Base-by-base conservation (phyloP, 2,797 vertebrate genomes). In the Tapera naevia region DNA sequence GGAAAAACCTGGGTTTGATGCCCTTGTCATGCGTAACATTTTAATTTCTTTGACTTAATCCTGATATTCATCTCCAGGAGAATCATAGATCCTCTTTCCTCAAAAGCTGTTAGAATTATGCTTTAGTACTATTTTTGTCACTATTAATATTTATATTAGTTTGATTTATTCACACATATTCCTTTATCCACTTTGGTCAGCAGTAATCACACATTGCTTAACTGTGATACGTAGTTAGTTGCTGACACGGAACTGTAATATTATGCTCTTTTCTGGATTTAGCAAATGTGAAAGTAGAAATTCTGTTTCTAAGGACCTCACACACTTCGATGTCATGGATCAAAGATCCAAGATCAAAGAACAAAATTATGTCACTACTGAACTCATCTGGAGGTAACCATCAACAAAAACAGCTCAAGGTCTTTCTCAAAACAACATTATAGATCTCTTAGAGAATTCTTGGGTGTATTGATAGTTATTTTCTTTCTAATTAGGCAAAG, bases 41-140 rank as follows among this genome's bases (percentile, higher is more conserved):
- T 74, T 65, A 84, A 95, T 90, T 95, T 84, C 51, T 35, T 94
- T 95, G 84, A 76, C 81, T 84, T 87, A 92, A 89, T 91, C 21
- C 72, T 81, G 37, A 57, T 93, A 96, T 95, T 93, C 66, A 95
- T 78, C 89, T 80, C 76, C 50, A 71, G 30, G 16, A 74, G 39
- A 89, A 73, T 61, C 22, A 53, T 5, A 58, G 50, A 64, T 19
- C 17, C 37, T 80, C 17, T 39, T 65, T 80, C 71, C 48, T 80
- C 35, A 57, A 46, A 62, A 76, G 33, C 12, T 74, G 57, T 46
- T 87, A 94, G 32, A 90, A 80, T 76, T 67, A 78, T n/a, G 28
- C 24, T 76, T 72, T 71, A 45, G 62, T 82, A 81, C 88, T 86
- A 66, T 53, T 88, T 88, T 91, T 79, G 70, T 73, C 65, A 27